Conservation (phyloP, 2,797 vertebrate species). For the Astyanax mexicanus region DNA sequence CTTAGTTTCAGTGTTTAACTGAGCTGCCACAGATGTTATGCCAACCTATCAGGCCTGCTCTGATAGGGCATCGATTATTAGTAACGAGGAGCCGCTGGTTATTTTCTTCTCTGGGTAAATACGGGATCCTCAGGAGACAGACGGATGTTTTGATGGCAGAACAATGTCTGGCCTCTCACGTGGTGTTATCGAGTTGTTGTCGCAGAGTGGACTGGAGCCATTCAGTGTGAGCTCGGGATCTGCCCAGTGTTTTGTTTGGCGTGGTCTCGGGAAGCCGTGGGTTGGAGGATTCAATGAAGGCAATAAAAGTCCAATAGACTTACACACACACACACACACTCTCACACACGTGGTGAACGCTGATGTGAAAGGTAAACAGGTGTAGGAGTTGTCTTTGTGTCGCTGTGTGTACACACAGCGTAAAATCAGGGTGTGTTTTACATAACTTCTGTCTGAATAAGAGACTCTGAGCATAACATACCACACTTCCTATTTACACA, state of each 20-base stretch:
- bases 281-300: background rate
- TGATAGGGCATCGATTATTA: slow-evolving; percentile 14
- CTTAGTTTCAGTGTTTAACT: background rate
- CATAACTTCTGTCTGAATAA: too few species aligned
- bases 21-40: background rate
- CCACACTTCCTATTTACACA: too few species aligned
- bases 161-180: background rate
- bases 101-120: background rate
- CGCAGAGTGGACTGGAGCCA: background rate
- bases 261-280: slow-evolving; percentile 1
- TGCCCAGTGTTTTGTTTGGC: background rate
- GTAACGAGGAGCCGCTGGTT: slow-evolving; percentile 7
- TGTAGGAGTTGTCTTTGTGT: too few species aligned
- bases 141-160: slow-evolving; percentile 2
- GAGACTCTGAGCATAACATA: too few species aligned
- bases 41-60: background rate
- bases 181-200: slow-evolving; percentile 9
- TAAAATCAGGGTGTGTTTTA: too few species aligned
- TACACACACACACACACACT: background rate
- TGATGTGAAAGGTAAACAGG: too few species aligned
- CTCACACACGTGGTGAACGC: too few species aligned
- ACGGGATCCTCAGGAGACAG: background rate
- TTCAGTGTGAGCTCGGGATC: too few species aligned
- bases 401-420: too few species aligned
- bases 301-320: background rate